Evolutionary conservation across 2,888 invertebrate genomes (phyloP).

Genomic region (Ennomos quercinarius): DNA sequence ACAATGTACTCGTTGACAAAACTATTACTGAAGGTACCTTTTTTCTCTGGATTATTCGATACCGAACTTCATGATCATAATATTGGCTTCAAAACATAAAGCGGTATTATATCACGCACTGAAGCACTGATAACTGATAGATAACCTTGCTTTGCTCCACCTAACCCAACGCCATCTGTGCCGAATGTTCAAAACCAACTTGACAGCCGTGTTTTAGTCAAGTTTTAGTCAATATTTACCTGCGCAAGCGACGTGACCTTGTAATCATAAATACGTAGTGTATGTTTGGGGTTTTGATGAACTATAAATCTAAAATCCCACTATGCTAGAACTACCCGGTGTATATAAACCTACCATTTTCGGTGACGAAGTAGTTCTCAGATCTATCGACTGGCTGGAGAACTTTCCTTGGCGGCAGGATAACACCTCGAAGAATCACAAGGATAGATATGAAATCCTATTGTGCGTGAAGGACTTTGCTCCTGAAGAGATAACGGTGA

Average conservation of each 20-base stretch:
- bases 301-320: conserved; percentile 1
- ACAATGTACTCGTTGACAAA: too few relatives aligned
- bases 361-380: conserved; percentile 66
- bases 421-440: conserved; percentile 50
- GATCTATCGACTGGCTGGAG: conserved; percentile 72
- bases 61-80: too few relatives aligned
- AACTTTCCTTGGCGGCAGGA: conserved; percentile 70
- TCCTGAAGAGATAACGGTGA: conserved; percentile 63
- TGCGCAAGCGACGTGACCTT: conserved; percentile 26
- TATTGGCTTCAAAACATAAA: too few relatives aligned
- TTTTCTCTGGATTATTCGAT: too few relatives aligned
- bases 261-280: neutral
- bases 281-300: conserved; percentile 10
- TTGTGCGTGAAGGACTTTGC: conserved; percentile 64
- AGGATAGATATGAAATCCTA: conserved; percentile 62
- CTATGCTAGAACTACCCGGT: conserved; percentile 34
- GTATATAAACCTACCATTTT: conserved; percentile 53
- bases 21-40: too few relatives aligned
- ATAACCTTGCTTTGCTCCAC: conserved; percentile 21
- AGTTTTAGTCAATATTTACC: conserved; percentile 21
- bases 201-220: conserved; percentile 29
- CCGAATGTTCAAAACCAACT: conserved; percentile 30
- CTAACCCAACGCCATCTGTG: conserved; percentile 45
- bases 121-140: conserved; percentile 15
- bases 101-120: too few relatives aligned